Percentiles rank a stretch among this genome's conserved stretches.
Conservation (phyloP, 2,797 vertebrate genomes). For the Eulemur coronatus region DNA sequence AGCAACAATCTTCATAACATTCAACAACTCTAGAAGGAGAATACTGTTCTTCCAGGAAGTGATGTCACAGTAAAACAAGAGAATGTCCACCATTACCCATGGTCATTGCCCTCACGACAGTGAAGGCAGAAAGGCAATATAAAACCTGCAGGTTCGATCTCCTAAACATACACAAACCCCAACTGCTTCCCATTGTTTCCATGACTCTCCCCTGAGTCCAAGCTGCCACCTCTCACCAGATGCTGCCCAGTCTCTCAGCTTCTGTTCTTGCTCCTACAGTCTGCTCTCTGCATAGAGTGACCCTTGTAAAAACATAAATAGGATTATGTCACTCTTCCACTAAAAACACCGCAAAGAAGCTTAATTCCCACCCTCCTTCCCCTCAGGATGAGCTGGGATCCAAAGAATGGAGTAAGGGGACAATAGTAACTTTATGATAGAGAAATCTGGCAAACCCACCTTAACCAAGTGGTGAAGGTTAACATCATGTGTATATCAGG, state of each 20-base stretch:
- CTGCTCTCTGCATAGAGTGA: neutral
- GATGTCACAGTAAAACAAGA: neutral
- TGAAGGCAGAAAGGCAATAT: neutral
- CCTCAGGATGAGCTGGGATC: neutral
- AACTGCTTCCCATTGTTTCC: neutral
- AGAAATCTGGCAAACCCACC: neutral
- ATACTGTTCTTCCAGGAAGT: neutral
- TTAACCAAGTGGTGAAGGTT: neutral
- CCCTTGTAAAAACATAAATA: neutral
- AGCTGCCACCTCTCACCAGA: neutral
- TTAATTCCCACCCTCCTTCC: neutral
- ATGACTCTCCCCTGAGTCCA: neutral
- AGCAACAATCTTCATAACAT: neutral
- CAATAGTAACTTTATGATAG: neutral
- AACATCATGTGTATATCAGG: neutral
- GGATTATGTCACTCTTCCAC: neutral
- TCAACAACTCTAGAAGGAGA: neutral
- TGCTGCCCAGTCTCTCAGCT: neutral
- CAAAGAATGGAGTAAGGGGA: neutral
- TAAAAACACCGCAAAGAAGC: neutral
- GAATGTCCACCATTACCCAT: neutral
- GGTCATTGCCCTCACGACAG: too few species aligned
- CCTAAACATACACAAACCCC: neutral
- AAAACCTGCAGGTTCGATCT: neutral
- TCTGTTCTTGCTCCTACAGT: neutral